phyloP scores from a whole-genome alignment of 2,797 vertebrate genomes.

The Pagetopsis macropterus region DNA sequence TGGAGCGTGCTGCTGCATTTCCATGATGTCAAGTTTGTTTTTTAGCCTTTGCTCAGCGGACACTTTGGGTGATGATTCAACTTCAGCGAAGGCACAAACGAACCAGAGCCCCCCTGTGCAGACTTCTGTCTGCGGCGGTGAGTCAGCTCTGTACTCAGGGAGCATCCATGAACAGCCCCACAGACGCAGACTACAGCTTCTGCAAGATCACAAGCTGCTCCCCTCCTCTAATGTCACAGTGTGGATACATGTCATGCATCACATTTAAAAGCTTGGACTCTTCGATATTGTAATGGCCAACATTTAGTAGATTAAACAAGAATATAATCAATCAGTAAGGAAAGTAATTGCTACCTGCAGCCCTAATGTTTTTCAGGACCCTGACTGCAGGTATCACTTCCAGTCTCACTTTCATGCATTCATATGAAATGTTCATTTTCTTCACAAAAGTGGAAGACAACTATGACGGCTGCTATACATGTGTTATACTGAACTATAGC shows the following conservation, averaged over 20 bases:
- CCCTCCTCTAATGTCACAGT: constrained; percentile 19
- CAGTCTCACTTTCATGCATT: constrained; percentile 6
- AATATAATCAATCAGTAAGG: neutral
- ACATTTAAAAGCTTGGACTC: constrained; percentile 7
- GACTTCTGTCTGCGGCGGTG: constrained; percentile 68
- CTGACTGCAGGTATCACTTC: constrained; percentile 3
- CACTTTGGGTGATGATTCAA: constrained; percentile 45
- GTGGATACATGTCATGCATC: constrained; percentile 18
- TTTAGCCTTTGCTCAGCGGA: constrained; percentile 38
- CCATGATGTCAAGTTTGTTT: constrained; percentile 15
- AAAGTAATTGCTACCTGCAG: neutral
- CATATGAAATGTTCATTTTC: constrained; percentile 25
- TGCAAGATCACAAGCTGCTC: constrained; percentile 41
- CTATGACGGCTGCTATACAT: neutral
- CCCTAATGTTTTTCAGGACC: neutral
- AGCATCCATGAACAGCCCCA: constrained; percentile 37
- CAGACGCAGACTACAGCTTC: constrained; percentile 45
- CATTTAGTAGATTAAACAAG: neutral
- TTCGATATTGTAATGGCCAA: neutral
- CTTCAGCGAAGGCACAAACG: constrained; percentile 46
- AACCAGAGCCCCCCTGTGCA: constrained; percentile 38
- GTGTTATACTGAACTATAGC: too few relatives aligned
- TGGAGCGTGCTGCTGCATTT: neutral
- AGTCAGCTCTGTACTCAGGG: constrained; percentile 68
- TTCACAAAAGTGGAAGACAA: constrained; percentile 12